Base-by-base conservation (phyloP, 2,113 vertebrate species). In the Lepus timidus region DNA sequence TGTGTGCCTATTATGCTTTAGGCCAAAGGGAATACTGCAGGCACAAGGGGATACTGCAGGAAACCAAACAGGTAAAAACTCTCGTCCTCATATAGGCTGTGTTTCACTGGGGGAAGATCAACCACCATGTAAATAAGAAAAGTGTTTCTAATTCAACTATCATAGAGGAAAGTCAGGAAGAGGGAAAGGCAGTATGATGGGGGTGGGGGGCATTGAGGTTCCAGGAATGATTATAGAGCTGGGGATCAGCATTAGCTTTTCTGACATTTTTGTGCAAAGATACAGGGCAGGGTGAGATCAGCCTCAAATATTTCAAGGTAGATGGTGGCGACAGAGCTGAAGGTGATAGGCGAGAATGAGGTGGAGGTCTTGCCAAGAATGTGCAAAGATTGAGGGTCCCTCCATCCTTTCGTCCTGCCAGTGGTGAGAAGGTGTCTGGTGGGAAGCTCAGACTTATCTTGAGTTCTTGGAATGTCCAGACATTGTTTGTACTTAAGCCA, bases 371-470 rank as follows among this genome's bases (percentile, higher is more conserved):
- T 71, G 51, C 16, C 65, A 88, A 52, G 7, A 81, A 6, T 2
- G 10, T 16, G 4, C 14, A n/a, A 11, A 25, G 23, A 6, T 23
- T 4, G 25, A 55, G 29, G 4, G 3, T 3, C 1, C 1, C 2
- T 49, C 13, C 67, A 25, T 49, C 55, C 14, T 19, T 58, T 58
- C 19, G 6, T 87, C 25, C 49, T 95, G n/a, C 10, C 31, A 52
- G 4, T 14, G 8, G 23, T 39, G 19, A 68, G 25, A 8, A 4
- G 52, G 68, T 49, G 4, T 6, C 27, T 71, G 14, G 39, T 17
- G n/a, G 36, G 76, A 76, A 49, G 5, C 44, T 81, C 73, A 70
- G 49, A 74, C 10, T 70, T 44, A 44, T 3, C 1, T 31, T 55
- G n/a, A 74, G 31, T 64, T 92, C 31, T 17, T 1, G 22, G 33